A percentile compares a stretch with the other conserved stretches of the same genome.
These are phyloP conservation scores for Sardina pilchardus DNA, from an alignment of 2,113 vertebrate species.

Conservation along the genomic window DNA sequence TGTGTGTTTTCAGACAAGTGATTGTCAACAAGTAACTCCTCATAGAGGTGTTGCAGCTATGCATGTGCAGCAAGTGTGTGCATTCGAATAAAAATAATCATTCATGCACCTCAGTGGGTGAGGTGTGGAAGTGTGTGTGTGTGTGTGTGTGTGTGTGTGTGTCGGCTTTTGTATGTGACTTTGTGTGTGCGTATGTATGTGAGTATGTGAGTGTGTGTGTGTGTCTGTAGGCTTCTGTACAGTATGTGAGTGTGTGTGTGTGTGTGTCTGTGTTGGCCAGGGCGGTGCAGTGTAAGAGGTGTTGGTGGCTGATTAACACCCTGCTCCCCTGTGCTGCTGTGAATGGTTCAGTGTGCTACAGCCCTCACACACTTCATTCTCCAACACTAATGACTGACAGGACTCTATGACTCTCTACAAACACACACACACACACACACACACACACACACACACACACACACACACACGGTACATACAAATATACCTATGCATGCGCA, in stretches of 20 bases:
- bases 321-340: not conserved
- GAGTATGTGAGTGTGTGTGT: too few species aligned
- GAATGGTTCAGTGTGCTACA: not conserved
- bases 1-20: not conserved
- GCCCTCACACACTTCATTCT: not conserved
- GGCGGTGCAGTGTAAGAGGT: not conserved
- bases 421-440: conserved; percentile 7
- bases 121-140: not conserved
- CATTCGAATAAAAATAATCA: not conserved
- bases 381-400: too few species aligned
- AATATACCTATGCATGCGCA: too few species aligned
- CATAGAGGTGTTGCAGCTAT: not conserved
- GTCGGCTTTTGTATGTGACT: not conserved
- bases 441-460: not conserved
- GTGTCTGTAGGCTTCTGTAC: not conserved
- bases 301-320: conserved; percentile 11
- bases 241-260: conserved; percentile 1
- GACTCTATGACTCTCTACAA: not conserved
- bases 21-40: not conserved
- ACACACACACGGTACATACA: not conserved
- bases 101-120: not conserved
- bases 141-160: not conserved
- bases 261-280: not conserved
- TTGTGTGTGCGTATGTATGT: not conserved
- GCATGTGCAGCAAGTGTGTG: not conserved